These are phyloP conservation scores for Erpetoichthys calabaricus DNA, from an alignment of 2,797 vertebrate genomes.

Conservation along the genomic window DNA sequence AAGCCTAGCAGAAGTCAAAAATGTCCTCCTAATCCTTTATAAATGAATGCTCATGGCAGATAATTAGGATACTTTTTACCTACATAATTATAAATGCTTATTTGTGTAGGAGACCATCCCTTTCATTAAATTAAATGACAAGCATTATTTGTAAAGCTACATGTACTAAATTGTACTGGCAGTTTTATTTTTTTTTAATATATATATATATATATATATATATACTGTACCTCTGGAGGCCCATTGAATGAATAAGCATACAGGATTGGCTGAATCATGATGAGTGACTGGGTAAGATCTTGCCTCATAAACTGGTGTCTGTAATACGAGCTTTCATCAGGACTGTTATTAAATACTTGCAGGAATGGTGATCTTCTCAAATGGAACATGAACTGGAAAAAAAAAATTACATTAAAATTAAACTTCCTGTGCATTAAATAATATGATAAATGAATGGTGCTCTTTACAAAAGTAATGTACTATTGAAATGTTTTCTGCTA, in stretches of 20 bases:
- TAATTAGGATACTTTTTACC: too few relatives aligned
- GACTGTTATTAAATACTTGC: constrained; percentile 97
- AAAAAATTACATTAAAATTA: constrained; percentile 16
- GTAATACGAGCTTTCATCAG: constrained; percentile 92
- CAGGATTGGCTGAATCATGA: constrained; percentile 92
- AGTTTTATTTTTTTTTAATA: too few relatives aligned
- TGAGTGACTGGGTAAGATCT: constrained; percentile 88
- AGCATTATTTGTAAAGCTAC: too few relatives aligned
- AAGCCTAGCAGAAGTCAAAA: too few relatives aligned
- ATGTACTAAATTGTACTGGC: too few relatives aligned
- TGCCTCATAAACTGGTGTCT: constrained; percentile 91
- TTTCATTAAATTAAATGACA: too few relatives aligned
- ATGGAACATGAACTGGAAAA: constrained; percentile 92
- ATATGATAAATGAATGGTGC: neutral
- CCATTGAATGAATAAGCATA: constrained; percentile 92
- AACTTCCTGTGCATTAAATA: neutral
- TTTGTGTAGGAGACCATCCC: too few relatives aligned
- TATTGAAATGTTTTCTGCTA: constrained; percentile 2
- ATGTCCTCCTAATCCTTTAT: too few relatives aligned
- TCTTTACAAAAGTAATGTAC: neutral
- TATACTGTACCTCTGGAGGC: constrained; percentile 71
- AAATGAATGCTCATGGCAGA: too few relatives aligned
- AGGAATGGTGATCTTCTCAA: constrained; percentile 91
- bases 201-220: too few relatives aligned
- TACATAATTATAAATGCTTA: too few relatives aligned